Percentiles rank a stretch among this genome's conserved stretches.
These are phyloP conservation scores for Thelaira solivaga DNA, from an alignment of 2,888 invertebrate species.

Conservation along the genomic window DNA sequence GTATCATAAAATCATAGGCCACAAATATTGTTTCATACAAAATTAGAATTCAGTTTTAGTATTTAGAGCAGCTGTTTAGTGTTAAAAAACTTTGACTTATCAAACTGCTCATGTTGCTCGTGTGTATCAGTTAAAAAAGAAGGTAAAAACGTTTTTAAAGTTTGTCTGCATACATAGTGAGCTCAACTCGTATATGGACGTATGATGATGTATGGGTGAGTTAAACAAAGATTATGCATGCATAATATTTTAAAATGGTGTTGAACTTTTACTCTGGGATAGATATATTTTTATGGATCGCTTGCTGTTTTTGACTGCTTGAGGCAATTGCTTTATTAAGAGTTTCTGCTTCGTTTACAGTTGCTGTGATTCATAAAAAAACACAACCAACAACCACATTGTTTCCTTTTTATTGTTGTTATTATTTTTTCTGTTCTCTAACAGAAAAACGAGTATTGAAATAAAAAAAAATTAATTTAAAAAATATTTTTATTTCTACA, in stretches of 20 bases:
- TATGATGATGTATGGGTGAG: not conserved
- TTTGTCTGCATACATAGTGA: not conserved
- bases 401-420: not conserved
- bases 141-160: conserved; percentile 1
- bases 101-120: not conserved
- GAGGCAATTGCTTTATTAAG: conserved; percentile 76
- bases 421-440: conserved; percentile 11
- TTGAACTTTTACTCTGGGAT: conserved; percentile 60
- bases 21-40: no score
- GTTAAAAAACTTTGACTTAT: not conserved
- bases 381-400: conserved; percentile 16
- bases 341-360: conserved; percentile 71
- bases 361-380: conserved; percentile 48
- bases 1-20: no score
- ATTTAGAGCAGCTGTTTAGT: not conserved
- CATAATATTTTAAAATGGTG: conserved; percentile 33
- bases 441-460: conserved; percentile 5
- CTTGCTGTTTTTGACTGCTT: conserved; percentile 74
- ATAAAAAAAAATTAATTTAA: conserved; percentile 18
- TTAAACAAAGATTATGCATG: conserved; percentile 1
- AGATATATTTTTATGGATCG: conserved; percentile 63
- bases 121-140: not conserved
- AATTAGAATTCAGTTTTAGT: not conserved
- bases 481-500: conserved; percentile 29
- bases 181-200: not conserved